These are phyloP conservation scores for Siniperca obscura DNA, from an alignment of 2,797 vertebrate species.

Conservation along the genomic window DNA sequence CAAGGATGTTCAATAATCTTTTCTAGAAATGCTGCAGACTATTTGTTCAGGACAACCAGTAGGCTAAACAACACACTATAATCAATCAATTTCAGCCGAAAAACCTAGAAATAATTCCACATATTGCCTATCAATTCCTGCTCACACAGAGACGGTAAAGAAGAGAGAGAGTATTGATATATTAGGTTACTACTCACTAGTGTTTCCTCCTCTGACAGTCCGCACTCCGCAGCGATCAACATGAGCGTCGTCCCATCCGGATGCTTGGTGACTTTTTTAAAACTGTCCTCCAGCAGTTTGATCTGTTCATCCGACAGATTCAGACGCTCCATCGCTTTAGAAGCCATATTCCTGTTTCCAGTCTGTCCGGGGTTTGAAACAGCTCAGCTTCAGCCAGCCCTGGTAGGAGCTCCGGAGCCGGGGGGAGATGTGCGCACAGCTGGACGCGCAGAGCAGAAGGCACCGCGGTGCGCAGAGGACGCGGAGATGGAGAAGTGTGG, in stretches of 20 bases:
- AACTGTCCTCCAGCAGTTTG: slow-evolving; percentile 91
- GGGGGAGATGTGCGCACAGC: slow-evolving; percentile 40
- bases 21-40: slow-evolving; percentile 4
- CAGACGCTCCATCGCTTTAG: slow-evolving; percentile 47
- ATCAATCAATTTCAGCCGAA: not conserved
- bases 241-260: slow-evolving; percentile 90
- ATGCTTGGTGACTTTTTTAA: slow-evolving; percentile 88
- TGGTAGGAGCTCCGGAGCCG: slow-evolving; percentile 8
- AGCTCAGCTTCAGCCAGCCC: not conserved
- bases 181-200: slow-evolving; percentile 81
- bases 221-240: slow-evolving; percentile 92
- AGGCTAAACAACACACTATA: not conserved
- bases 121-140: not conserved
- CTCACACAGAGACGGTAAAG: not conserved
- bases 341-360: slow-evolving; percentile 64
- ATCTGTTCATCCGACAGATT: slow-evolving; percentile 89
- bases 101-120: not conserved
- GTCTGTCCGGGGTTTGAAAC: not conserved
- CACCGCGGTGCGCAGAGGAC: slow-evolving; percentile 25
- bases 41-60: slow-evolving; percentile 2
- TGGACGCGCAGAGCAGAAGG: slow-evolving; percentile 19
- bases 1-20: not conserved
- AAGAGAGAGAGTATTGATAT: rapidly evolving
- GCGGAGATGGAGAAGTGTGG: slow-evolving; percentile 16
- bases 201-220: slow-evolving; percentile 90